phyloP scores from a whole-genome alignment of 2,113 vertebrate genomes.

The Rynchops niger region DNA sequence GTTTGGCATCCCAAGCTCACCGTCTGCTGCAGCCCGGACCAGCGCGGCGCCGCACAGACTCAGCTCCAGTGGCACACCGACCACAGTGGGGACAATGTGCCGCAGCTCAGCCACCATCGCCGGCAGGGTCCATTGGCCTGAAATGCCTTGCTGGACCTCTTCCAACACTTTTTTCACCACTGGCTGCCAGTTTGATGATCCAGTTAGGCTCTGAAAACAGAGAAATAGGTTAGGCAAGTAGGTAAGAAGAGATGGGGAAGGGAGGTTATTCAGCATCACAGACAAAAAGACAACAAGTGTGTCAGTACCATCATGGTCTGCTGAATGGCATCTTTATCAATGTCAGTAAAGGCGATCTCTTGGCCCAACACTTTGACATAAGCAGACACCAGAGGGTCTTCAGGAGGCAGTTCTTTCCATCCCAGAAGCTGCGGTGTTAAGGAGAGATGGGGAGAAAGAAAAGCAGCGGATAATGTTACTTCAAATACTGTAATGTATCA shows the following conservation, averaged over 20 bases:
- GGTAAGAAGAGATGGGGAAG: not conserved
- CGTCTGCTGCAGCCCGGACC: slow-evolving; percentile 9
- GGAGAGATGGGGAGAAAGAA: not conserved
- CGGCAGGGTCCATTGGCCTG: slow-evolving; percentile 60
- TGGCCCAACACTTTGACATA: slow-evolving; percentile 82
- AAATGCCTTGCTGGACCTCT: slow-evolving; percentile 59
- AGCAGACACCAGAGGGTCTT: slow-evolving; percentile 68
- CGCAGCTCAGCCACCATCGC: slow-evolving; percentile 71
- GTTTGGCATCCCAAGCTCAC: slow-evolving; percentile 36
- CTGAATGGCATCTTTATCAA: slow-evolving; percentile 76
- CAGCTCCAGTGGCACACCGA: slow-evolving; percentile 81
- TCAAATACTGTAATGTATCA: not conserved
- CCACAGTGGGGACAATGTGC: slow-evolving; percentile 74
- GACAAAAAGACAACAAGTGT: not conserved
- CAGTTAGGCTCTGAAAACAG: slow-evolving; percentile 50
- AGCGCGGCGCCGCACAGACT: slow-evolving; percentile 66
- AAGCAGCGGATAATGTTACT: not conserved
- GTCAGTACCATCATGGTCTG: slow-evolving; percentile 71
- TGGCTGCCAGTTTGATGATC: slow-evolving; percentile 8
- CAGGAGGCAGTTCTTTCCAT: slow-evolving; percentile 71
- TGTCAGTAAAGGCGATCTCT: slow-evolving; percentile 75
- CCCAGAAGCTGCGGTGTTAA: slow-evolving; percentile 70
- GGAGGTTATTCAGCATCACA: not conserved
- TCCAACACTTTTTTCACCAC: slow-evolving; percentile 44
- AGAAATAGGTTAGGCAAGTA: not conserved